These are phyloP conservation scores for Triops cancriformis DNA, from an alignment of 1,140 invertebrate species.

Conservation along the genomic window DNA sequence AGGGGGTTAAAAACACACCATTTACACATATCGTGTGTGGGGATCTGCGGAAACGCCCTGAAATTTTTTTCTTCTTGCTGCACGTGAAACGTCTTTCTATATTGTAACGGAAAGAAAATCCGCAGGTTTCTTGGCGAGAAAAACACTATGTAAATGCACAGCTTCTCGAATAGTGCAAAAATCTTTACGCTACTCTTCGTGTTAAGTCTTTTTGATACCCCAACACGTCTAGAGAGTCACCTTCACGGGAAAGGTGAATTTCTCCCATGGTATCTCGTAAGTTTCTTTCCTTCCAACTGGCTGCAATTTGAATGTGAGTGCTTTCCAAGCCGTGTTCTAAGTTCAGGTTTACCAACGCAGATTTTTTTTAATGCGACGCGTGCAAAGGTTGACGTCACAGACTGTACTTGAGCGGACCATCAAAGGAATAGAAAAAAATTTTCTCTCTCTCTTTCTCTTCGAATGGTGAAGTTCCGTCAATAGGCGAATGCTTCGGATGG, in stretches of 20 bases:
- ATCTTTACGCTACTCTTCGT: not conserved
- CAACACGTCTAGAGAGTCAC: not conserved
- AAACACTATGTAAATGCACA: not conserved
- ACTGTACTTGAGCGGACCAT: not conserved
- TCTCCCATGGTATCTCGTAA: not conserved
- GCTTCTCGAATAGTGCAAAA: not conserved
- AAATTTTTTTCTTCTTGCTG: not conserved
- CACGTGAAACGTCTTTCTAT: not conserved
- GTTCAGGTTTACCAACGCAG: not conserved
- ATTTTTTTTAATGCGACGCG: not conserved
- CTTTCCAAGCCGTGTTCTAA: not conserved
- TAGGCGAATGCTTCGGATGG: too few relatives aligned
- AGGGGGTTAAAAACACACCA: not conserved
- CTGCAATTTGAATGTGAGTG: not conserved
- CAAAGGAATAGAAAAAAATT: not conserved
- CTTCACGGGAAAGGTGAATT: not conserved
- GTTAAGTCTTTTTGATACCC: not conserved
- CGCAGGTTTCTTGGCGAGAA: not conserved
- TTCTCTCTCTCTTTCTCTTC: not conserved
- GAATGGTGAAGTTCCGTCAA: too few relatives aligned
- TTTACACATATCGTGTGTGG: not conserved
- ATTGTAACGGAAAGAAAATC: not conserved
- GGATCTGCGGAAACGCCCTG: not conserved
- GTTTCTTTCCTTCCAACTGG: not conserved
- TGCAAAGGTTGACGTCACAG: not conserved